Evolutionary conservation across 2,888 invertebrate genomes (phyloP).

Genomic region (Protophormia terraenovae): DNA sequence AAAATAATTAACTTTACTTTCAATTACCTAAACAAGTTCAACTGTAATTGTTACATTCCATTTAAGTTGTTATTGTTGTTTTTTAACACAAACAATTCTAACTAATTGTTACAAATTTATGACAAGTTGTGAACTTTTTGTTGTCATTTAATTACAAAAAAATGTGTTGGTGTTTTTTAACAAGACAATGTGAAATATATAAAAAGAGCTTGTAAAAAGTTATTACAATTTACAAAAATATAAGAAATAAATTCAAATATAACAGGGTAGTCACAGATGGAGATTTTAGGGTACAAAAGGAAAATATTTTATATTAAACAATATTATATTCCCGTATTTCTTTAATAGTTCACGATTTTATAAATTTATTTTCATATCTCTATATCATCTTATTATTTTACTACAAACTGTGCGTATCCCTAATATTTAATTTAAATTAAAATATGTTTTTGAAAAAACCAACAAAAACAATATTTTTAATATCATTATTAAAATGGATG

Average conservation of each 20-base stretch:
- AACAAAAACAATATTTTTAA: neutral
- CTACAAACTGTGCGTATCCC: neutral
- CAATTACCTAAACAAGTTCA: constrained; percentile 60
- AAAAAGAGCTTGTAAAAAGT: neutral
- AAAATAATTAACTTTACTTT: constrained; percentile 37
- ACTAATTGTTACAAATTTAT: constrained; percentile 61
- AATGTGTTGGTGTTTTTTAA: constrained; percentile 5
- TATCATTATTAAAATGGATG: neutral
- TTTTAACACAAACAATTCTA: constrained; percentile 15
- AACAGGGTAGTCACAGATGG: neutral
- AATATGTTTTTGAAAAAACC: neutral
- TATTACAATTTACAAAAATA: neutral
- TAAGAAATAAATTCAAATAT: neutral
- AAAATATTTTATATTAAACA: too few relatives aligned
- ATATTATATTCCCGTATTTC: too few relatives aligned
- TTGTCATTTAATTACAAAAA: constrained; percentile 28
- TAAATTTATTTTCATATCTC: too few relatives aligned
- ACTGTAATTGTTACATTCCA: constrained; percentile 46
- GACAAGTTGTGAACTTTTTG: constrained; percentile 56
- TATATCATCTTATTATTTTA: neutral
- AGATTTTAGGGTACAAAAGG: too few relatives aligned
- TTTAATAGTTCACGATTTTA: too few relatives aligned
- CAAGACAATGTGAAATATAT: neutral
- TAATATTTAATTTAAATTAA: neutral
- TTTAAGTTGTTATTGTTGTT: constrained; percentile 4